phyloP scores from a whole-genome alignment of 2,888 invertebrate species.

The Spialia ferax region DNA sequence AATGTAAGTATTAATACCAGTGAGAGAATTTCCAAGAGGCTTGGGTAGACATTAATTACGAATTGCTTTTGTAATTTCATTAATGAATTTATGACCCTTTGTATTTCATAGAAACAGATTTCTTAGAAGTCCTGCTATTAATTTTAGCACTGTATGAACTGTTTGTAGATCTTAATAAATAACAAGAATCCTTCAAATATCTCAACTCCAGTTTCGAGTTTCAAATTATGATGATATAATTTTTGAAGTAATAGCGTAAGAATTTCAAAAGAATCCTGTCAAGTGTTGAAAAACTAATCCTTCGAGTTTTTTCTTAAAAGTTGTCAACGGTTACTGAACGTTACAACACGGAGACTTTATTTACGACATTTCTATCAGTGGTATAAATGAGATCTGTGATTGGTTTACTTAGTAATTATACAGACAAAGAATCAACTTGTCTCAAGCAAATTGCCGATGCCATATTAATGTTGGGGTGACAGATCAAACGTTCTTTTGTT shows the following conservation, averaged over 20 bases:
- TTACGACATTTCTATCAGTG: background rate
- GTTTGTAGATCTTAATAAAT: conserved; percentile 1
- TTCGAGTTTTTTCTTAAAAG: background rate
- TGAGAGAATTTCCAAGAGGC: conserved; percentile 18
- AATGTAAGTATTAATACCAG: conserved; percentile 16
- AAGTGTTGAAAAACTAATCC: background rate
- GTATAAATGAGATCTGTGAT: conserved; percentile 21
- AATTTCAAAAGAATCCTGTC: background rate
- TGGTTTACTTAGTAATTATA: conserved; percentile 58
- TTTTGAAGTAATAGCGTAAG: background rate
- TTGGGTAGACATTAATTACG: conserved; percentile 22
- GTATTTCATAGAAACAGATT: conserved; percentile 4
- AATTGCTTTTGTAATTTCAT: conserved; percentile 22
- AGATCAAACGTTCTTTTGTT: conserved; percentile 76
- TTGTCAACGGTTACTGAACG: background rate
- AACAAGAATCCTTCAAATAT: background rate
- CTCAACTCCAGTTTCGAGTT: background rate
- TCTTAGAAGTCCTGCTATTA: background rate
- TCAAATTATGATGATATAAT: background rate
- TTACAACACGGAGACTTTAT: background rate
- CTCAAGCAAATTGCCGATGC: conserved; percentile 68
- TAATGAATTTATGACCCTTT: conserved; percentile 21
- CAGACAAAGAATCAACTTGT: conserved; percentile 66
- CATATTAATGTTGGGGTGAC: conserved; percentile 65
- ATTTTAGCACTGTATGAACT: background rate